These are phyloP conservation scores for Caenorhabditis latens DNA, from an alignment of 1,140 invertebrate species.

Conservation along the genomic window DNA sequence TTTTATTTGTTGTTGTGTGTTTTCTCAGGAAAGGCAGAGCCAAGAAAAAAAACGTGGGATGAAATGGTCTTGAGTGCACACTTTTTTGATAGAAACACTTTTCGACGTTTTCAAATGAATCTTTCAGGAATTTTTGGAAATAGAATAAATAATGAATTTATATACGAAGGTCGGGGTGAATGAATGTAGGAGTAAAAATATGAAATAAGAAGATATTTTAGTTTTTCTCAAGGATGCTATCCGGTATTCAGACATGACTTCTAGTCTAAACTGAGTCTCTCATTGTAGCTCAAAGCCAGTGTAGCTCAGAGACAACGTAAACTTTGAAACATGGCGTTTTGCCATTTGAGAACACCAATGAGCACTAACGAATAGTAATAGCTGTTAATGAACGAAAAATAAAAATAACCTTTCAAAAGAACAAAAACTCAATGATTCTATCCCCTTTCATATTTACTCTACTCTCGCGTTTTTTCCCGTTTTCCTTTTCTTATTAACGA, in stretches of 20 bases:
- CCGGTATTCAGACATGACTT: not conserved
- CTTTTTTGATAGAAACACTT: slow-evolving; percentile 23
- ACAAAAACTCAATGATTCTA: slow-evolving; percentile 2
- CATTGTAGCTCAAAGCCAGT: not conserved
- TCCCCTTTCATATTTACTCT: slow-evolving; percentile 29
- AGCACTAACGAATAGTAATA: not conserved
- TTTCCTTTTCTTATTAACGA: slow-evolving; percentile 6
- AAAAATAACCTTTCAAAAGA: slow-evolving; percentile 10
- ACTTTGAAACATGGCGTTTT: slow-evolving; percentile 6
- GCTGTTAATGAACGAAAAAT: not conserved
- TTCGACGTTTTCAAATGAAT: not conserved
- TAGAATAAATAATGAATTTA: not conserved
- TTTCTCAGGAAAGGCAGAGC: no score
- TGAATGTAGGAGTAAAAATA: not conserved
- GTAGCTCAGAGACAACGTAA: not conserved
- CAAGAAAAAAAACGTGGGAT: not conserved
- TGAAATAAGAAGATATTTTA: not conserved
- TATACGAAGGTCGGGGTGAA: not conserved
- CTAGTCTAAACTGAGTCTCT: not conserved
- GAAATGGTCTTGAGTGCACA: slow-evolving; percentile 12
- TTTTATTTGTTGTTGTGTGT: slow-evolving; percentile 7
- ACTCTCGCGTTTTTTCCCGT: not conserved
- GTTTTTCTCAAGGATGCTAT: not conserved
- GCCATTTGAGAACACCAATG: slow-evolving; percentile 48
- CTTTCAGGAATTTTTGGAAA: not conserved